Evolutionary conservation across 2,797 vertebrate genomes (phyloP).

Genomic region (Tolypeutes matacus): DNA sequence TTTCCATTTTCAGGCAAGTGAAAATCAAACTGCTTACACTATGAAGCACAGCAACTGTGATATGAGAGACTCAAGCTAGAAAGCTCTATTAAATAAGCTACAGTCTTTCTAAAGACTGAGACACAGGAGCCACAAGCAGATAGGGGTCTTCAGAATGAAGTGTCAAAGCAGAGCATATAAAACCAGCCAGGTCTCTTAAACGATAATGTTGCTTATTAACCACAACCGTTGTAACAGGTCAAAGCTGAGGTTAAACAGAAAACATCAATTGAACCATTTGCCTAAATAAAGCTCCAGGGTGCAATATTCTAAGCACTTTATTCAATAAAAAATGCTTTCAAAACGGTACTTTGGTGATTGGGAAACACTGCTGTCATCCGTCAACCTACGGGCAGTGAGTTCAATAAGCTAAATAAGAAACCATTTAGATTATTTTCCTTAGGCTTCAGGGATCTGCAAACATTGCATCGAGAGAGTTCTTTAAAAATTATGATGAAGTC

Average conservation of each 20-base stretch:
- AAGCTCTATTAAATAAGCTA: neutral
- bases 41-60: neutral
- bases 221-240: conserved; percentile 86
- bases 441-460: conserved; percentile 89
- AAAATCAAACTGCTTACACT: neutral
- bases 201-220: conserved; percentile 87
- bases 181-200: conserved; percentile 79
- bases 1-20: conserved; percentile 40
- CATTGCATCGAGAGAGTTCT: conserved; percentile 89
- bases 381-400: conserved; percentile 89
- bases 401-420: conserved; percentile 92
- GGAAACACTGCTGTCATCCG: conserved; percentile 89
- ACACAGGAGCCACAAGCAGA: conserved; percentile 25
- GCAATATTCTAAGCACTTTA: conserved; percentile 90
- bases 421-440: conserved; percentile 90
- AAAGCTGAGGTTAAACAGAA: conserved; percentile 87
- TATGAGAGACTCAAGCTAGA: neutral
- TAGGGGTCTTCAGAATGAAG: conserved; percentile 14
- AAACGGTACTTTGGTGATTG: conserved; percentile 89
- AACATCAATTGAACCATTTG: conserved; percentile 89
- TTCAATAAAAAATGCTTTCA: conserved; percentile 92
- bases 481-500: conserved; percentile 94
- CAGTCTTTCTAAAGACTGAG: conserved; percentile 57
- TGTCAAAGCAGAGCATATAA: conserved; percentile 26
- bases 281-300: conserved; percentile 90